Percentiles rank a stretch among this genome's conserved stretches.
Evolutionary conservation across 2,888 invertebrate genomes (phyloP).

Genomic region (Agriopis marginaria): DNA sequence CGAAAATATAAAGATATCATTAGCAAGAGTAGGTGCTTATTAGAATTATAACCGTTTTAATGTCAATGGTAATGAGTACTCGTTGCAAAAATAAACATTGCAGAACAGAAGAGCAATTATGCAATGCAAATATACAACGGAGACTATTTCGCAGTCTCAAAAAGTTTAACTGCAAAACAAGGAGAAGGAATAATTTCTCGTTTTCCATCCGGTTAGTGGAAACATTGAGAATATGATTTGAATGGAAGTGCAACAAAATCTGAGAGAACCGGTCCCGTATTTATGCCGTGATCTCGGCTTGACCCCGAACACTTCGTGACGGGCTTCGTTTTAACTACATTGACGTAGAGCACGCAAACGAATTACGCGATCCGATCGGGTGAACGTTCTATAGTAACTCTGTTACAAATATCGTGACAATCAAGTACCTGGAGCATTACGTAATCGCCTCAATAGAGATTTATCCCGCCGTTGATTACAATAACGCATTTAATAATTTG

Average conservation of each 20-base stretch:
- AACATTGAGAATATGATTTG: conserved; percentile 34
- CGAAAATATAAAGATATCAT: conserved; percentile 33
- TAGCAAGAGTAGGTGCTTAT: conserved; percentile 13
- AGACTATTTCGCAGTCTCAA: conserved; percentile 25
- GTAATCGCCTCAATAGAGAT: conserved; percentile 61
- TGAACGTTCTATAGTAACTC: conserved; percentile 66
- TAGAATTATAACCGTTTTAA: conserved; percentile 25
- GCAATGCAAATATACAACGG: conserved; percentile 31
- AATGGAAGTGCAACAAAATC: conserved; percentile 45
- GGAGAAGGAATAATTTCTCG: conserved; percentile 14
- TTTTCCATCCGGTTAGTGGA: conserved; percentile 22
- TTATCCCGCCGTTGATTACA: conserved; percentile 58
- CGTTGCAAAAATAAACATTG: conserved; percentile 32
- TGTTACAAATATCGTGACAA: conserved; percentile 69
- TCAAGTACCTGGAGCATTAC: conserved; percentile 59
- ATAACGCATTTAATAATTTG: conserved; percentile 53
- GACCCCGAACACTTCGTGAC: conserved; percentile 74
- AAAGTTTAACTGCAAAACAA: conserved; percentile 12
- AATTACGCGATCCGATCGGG: conserved; percentile 68
- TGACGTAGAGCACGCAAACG: conserved; percentile 65
- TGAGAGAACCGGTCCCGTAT: conserved; percentile 65
- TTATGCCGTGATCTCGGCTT: conserved; percentile 61
- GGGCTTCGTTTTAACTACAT: conserved; percentile 62
- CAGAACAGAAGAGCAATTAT: conserved; percentile 29
- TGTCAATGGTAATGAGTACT: conserved; percentile 27